Conservation (phyloP, 2,888 invertebrate genomes). For the Drosophila vallismaia region DNA sequence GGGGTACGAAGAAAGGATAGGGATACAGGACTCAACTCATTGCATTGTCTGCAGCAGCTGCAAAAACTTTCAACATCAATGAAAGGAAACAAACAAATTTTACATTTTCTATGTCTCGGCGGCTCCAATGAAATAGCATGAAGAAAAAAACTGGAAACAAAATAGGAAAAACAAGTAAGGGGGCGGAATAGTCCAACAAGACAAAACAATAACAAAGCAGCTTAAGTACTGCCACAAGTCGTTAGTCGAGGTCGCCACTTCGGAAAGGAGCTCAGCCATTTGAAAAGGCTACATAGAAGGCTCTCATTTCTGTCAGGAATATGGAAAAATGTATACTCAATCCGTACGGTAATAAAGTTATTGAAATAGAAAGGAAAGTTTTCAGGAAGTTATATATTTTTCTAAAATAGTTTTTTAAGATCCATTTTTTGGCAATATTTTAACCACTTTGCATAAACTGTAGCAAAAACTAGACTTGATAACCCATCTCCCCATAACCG, state of each 20-base stretch:
- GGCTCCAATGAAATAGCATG: constrained; percentile 26
- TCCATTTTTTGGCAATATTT: background rate
- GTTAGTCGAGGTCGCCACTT: constrained; percentile 41
- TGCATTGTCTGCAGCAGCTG: constrained; percentile 72
- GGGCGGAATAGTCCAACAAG: constrained; percentile 1
- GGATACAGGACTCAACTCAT: constrained; percentile 17
- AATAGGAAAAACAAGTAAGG: background rate
- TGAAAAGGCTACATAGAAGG: constrained; percentile 17
- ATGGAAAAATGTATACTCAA: background rate
- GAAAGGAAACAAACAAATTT: constrained; percentile 72
- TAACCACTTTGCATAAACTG: constrained; percentile 4
- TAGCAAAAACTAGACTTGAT: constrained; percentile 4
- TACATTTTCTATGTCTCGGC: constrained; percentile 62
- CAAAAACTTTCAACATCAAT: constrained; percentile 74
- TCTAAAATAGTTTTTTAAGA: background rate
- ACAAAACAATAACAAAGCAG: constrained; percentile 49
- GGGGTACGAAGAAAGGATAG: background rate
- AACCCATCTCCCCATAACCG: constrained; percentile 47
- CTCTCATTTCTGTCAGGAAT: background rate
- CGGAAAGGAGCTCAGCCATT: background rate
- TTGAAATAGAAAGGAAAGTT: background rate
- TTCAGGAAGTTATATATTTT: background rate
- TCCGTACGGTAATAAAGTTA: background rate
- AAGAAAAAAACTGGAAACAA: constrained; percentile 8
- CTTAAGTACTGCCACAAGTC: constrained; percentile 51